Evolutionary conservation across 2,888 invertebrate genomes (phyloP).

Genomic region (Pocota personata): DNA sequence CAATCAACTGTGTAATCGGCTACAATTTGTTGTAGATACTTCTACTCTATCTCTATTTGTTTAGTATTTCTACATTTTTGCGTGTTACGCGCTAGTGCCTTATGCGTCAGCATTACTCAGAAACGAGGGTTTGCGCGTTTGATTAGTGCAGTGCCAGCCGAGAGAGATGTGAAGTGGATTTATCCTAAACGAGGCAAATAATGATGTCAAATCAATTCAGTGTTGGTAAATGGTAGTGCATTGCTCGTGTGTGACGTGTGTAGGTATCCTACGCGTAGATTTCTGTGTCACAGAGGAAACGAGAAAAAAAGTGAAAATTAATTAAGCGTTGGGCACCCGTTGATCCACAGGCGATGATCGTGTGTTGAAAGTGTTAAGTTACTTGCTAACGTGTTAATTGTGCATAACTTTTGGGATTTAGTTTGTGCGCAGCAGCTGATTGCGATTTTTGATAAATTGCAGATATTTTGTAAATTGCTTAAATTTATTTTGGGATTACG

Average conservation of each 20-base stretch:
- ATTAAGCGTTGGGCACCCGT: slow-evolving; percentile 52
- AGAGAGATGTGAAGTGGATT: slow-evolving; percentile 54
- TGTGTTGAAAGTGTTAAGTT: slow-evolving; percentile 46
- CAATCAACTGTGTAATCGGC: slow-evolving; percentile 69
- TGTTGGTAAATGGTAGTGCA: slow-evolving; percentile 25
- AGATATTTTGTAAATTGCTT: slow-evolving; percentile 18
- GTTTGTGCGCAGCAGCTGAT: neutral
- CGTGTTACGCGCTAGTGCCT: slow-evolving; percentile 72
- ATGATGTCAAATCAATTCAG: slow-evolving; percentile 67
- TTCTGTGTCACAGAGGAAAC: slow-evolving; percentile 18
- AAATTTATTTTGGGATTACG: slow-evolving; percentile 55
- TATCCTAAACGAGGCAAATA: slow-evolving; percentile 57
- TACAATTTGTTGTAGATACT: slow-evolving; percentile 58
- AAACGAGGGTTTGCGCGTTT: slow-evolving; percentile 27
- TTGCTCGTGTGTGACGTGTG: slow-evolving; percentile 28
- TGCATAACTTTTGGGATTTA: slow-evolving; percentile 22
- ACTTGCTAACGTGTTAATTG: slow-evolving; percentile 32
- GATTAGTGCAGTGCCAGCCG: slow-evolving; percentile 42
- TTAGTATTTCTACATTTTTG: slow-evolving; percentile 62
- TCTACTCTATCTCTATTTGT: slow-evolving; percentile 13
- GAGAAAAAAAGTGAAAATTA: neutral
- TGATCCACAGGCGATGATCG: slow-evolving; percentile 20
- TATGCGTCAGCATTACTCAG: slow-evolving; percentile 65
- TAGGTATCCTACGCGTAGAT: slow-evolving; percentile 9
- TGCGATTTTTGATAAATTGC: slow-evolving; percentile 26